phyloP scores from a whole-genome alignment of 2,797 vertebrate species.

The Oreochromis mossambicus region DNA sequence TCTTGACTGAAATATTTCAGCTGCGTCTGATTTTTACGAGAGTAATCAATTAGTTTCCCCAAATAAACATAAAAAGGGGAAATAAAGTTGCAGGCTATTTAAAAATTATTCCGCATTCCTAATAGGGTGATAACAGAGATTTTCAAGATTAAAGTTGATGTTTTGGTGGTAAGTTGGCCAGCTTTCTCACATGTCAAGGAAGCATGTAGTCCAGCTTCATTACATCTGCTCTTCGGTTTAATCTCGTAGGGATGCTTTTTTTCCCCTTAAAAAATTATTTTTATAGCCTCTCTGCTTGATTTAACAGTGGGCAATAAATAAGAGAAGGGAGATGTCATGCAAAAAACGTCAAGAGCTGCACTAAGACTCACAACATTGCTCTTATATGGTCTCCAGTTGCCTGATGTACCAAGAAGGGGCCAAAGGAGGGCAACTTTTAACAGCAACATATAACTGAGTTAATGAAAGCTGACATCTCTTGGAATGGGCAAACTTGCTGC shows the following conservation, averaged over 20 bases:
- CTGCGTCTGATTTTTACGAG: slow-evolving; percentile 4
- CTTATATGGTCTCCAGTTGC: slow-evolving; percentile 19
- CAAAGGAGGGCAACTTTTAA: slow-evolving; percentile 23
- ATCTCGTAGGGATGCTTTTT: background rate
- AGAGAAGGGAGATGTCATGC: slow-evolving; percentile 13
- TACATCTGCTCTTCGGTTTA: slow-evolving; percentile 43
- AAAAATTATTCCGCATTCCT: background rate
- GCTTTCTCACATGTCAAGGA: slow-evolving; percentile 7
- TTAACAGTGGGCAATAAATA: slow-evolving; percentile 44
- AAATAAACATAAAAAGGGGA: slow-evolving; percentile 7
- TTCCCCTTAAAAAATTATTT: background rate
- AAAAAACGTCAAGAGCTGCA: slow-evolving; percentile 18
- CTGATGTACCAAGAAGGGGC: slow-evolving; percentile 5
- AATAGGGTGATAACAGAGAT: background rate
- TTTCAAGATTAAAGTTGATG: background rate
- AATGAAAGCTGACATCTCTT: slow-evolving; percentile 47
- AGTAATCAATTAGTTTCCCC: slow-evolving; percentile 6
- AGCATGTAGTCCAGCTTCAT: slow-evolving; percentile 20
- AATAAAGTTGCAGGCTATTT: slow-evolving; percentile 8
- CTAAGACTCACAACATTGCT: slow-evolving; percentile 17
- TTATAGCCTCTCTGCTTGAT: slow-evolving; percentile 30
- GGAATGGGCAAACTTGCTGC: slow-evolving; percentile 34
- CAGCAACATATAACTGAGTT: slow-evolving; percentile 28
- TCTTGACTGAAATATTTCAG: slow-evolving; percentile 48
- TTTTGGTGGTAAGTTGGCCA: slow-evolving; percentile 2